These are phyloP conservation scores for Bradynema listronoti DNA, from an alignment of 1,140 invertebrate genomes.

Conservation along the genomic window DNA sequence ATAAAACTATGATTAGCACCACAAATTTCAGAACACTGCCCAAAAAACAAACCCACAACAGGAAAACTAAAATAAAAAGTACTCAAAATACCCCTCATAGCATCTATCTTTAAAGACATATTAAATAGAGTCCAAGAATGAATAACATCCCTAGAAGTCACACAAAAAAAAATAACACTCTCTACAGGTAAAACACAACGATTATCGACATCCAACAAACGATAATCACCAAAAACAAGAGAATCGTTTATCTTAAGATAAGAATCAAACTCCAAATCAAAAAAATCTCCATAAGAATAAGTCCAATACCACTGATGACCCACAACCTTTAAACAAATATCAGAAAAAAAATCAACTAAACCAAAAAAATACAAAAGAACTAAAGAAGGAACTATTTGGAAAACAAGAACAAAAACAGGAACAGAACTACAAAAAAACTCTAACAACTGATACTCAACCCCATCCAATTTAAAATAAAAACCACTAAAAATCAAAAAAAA, in stretches of 20 bases:
- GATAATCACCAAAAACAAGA: slow-evolving; percentile 60
- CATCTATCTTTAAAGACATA: too few species aligned
- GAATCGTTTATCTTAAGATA: slow-evolving; percentile 65
- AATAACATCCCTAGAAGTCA: slow-evolving; percentile 66
- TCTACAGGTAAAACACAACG: slow-evolving; percentile 62
- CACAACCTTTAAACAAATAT: slow-evolving; percentile 64
- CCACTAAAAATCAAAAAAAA: too few species aligned
- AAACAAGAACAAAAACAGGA: slow-evolving; percentile 64
- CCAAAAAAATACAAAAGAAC: slow-evolving; percentile 66
- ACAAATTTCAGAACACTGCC: slow-evolving; percentile 74
- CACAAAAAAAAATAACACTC: slow-evolving; percentile 62
- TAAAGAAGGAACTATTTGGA: too few species aligned
- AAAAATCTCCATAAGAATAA: slow-evolving; percentile 67
- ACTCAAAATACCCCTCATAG: slow-evolving; percentile 68
- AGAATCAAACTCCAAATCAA: slow-evolving; percentile 65
- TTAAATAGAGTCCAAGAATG: slow-evolving; percentile 66
- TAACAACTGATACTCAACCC: slow-evolving; percentile 28
- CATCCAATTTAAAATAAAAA: too few species aligned
- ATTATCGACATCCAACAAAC: slow-evolving; percentile 67
- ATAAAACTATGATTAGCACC: slow-evolving; percentile 71
- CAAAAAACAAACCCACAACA: slow-evolving; percentile 65
- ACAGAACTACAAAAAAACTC: slow-evolving; percentile 67
- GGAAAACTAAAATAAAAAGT: slow-evolving; percentile 64
- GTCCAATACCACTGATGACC: slow-evolving; percentile 69
- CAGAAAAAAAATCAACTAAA: slow-evolving; percentile 62